Percentiles rank a stretch among this genome's conserved stretches.
Conservation (phyloP, 2,113 vertebrate genomes). For the Alouatta palliata region DNA sequence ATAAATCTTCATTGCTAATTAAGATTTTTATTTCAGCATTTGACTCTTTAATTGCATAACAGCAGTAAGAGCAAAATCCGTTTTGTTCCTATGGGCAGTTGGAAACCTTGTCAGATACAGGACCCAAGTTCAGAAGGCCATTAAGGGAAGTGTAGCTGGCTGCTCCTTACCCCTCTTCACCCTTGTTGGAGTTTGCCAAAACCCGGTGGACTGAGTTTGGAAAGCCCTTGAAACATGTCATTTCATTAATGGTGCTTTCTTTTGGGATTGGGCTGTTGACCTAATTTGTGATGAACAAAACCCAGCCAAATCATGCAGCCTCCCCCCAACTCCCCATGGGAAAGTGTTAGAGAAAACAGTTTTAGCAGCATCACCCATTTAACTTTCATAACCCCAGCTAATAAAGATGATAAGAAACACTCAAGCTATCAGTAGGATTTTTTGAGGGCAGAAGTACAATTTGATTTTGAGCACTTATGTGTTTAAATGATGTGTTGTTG, state of each 20-base stretch:
- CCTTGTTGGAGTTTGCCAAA: conserved; percentile 30
- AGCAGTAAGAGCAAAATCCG: neutral
- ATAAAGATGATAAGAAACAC: conserved; percentile 62
- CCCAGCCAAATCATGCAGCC: neutral
- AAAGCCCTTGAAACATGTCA: conserved; percentile 47
- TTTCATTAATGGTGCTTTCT: conserved; percentile 45
- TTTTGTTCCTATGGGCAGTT: neutral
- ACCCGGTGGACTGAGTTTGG: conserved; percentile 23
- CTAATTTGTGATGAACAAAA: conserved; percentile 62
- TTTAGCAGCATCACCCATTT: neutral
- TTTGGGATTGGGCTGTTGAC: conserved; percentile 59
- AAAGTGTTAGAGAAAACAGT: conserved; percentile 3
- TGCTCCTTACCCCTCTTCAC: neutral
- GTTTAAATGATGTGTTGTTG: conserved; percentile 41
- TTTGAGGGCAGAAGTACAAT: conserved; percentile 32
- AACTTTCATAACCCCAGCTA: conserved; percentile 36
- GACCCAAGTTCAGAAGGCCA: neutral
- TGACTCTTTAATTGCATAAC: neutral
- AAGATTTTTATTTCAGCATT: neutral
- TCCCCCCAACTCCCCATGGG: neutral
- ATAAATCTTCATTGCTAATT: neutral
- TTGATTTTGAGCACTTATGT: conserved; percentile 46
- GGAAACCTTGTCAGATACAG: neutral
- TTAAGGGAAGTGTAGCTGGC: neutral
- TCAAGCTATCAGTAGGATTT: conserved; percentile 37